Evolutionary conservation across 2,113 vertebrate genomes (phyloP).

Genomic region (Albula goreensis): DNA sequence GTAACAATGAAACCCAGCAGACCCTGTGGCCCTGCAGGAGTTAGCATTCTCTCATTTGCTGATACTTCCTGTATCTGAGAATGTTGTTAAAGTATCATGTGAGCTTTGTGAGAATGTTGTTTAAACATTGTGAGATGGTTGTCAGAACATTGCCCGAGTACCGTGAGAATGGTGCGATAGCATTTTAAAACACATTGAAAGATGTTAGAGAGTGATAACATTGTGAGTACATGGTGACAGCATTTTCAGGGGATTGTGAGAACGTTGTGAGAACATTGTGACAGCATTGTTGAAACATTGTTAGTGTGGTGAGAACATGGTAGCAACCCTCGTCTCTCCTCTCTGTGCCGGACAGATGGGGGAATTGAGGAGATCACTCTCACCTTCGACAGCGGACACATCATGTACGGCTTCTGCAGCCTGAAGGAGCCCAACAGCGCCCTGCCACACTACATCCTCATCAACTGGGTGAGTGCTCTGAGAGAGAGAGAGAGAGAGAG

Average conservation of each 20-base stretch:
- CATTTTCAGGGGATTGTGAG: background rate
- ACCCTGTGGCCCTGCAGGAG: too few species aligned
- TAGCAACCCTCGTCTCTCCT: conserved; percentile 3
- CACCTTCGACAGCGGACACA: conserved; percentile 86
- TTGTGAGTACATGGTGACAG: too few species aligned
- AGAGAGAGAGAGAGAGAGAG: background rate
- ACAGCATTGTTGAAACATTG: too few species aligned
- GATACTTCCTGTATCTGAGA: background rate
- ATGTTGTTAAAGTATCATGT: too few species aligned
- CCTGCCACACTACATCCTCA: conserved; percentile 92
- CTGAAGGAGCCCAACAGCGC: conserved; percentile 85
- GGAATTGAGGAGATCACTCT: conserved; percentile 86
- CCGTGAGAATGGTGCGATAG: too few species aligned
- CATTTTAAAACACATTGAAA: too few species aligned
- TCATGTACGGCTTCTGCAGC: conserved; percentile 99
- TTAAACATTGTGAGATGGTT: background rate
- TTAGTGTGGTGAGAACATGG: too few species aligned
- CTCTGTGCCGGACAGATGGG: conserved; percentile 71
- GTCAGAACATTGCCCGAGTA: background rate
- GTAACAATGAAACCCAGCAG: too few species aligned
- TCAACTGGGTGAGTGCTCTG: conserved; percentile 88
- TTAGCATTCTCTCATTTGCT: too few species aligned
- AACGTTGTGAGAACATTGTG: background rate
- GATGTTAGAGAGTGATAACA: too few species aligned
- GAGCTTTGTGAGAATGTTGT: too few species aligned